These are phyloP conservation scores for Heterodera filipjevi DNA, from an alignment of 2,888 invertebrate genomes.

Conservation along the genomic window DNA sequence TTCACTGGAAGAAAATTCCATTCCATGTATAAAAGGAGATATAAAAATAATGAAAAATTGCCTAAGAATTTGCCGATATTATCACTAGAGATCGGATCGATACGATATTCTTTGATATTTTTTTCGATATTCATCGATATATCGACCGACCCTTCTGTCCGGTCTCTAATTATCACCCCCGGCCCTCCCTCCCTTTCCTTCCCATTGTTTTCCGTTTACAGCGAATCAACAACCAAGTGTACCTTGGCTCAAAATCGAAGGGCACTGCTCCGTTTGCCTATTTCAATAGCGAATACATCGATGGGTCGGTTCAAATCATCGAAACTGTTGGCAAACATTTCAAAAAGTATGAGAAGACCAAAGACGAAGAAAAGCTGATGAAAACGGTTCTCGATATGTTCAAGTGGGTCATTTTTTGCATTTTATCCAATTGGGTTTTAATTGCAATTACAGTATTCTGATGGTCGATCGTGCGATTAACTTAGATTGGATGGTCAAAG, in stretches of 20 bases:
- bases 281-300: conserved; percentile 20
- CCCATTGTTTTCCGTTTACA: not conserved
- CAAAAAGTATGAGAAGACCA: not conserved
- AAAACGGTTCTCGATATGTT: not conserved
- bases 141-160: too few species aligned
- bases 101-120: too few species aligned
- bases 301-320: conserved; percentile 24
- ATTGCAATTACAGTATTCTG: not conserved
- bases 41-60: too few species aligned
- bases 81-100: not conserved
- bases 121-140: not conserved
- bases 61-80: too few species aligned
- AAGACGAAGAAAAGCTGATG: not conserved
- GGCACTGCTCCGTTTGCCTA: conserved; percentile 21
- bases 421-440: not conserved
- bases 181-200: too few species aligned
- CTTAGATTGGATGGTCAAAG: conserved; percentile 2
- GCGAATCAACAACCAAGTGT: conserved; percentile 22
- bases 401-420: not conserved
- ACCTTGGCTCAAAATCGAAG: conserved; percentile 17
- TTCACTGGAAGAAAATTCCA: conserved; percentile 18
- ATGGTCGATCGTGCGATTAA: not conserved
- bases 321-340: conserved; percentile 18
- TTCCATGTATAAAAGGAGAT: conserved; percentile 11
- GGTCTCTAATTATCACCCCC: too few species aligned